Percentiles rank a stretch among this genome's conserved stretches.
Conservation (phyloP, 2,888 invertebrate species). For the Ferdinandea cuprea region DNA sequence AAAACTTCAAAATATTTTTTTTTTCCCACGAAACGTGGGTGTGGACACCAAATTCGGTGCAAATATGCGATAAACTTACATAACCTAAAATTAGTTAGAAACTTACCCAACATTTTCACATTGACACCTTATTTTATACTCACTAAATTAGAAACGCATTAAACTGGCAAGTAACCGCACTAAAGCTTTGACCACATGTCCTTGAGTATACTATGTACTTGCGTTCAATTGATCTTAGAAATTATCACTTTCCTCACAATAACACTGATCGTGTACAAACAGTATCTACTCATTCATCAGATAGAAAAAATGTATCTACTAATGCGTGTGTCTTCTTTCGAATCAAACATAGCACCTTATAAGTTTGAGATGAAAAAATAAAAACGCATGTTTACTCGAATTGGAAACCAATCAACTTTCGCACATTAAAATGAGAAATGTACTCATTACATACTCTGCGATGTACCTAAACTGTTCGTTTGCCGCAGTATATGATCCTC, state of each 20-base stretch:
- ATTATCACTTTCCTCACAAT: slow-evolving; percentile 9
- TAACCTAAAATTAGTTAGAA: no score
- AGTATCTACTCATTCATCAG: slow-evolving; percentile 37
- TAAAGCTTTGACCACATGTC: background rate
- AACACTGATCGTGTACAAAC: background rate
- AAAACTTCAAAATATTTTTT: no score
- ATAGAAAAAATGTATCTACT: slow-evolving; percentile 1
- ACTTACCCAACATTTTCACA: background rate
- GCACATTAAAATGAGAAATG: slow-evolving; percentile 20
- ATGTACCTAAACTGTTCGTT: background rate
- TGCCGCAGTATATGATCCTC: background rate
- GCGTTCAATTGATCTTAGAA: slow-evolving; percentile 19
- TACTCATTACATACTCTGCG: background rate
- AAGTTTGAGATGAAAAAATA: background rate
- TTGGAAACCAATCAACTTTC: slow-evolving; percentile 15
- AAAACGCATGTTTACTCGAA: slow-evolving; percentile 10
- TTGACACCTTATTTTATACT: slow-evolving; percentile 3
- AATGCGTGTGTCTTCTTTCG: background rate
- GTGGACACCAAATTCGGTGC: no score
- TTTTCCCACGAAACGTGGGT: no score
- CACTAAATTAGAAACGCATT: background rate
- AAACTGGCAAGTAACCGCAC: no score
- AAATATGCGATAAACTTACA: no score
- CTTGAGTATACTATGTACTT: background rate
- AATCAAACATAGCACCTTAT: slow-evolving; percentile 3